Base-by-base conservation (phyloP, 2,888 invertebrate species). In the Clitarchus hookeri region DNA sequence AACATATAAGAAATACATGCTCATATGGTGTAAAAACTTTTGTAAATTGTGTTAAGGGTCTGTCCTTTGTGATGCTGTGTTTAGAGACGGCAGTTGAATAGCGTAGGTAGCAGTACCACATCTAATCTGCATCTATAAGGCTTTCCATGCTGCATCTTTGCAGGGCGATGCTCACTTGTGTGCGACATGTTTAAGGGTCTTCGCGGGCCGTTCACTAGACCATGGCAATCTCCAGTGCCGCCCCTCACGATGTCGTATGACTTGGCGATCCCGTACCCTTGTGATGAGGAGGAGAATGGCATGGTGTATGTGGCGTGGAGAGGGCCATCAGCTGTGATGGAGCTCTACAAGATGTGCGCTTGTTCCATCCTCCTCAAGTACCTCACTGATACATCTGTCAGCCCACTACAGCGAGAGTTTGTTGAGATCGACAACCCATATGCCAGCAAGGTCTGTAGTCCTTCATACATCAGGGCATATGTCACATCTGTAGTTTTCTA, bases 281-380 rank as follows among this genome's bases (percentile, higher is more conserved):
- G 96, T n/a, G 97, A 97, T 90, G 96, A 96, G 88, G 96, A 96
- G 90, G 95, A 95, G 88, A 95, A 95, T 91, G 97, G 97, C 16
- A 93, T 97, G 91, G 96, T 96, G 85, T 91, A 94, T 87, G 93
- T 96, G 87, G 96, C 95, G 0, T 98, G 97, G 96, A 93, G 97
- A 87, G 97, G 97, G 4, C 97, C 98, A 0, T 93, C 94, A 0
- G 93, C 93, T 65, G 91, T 93, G 4, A 90, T 91, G 0, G 93
- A 95, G 85, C 90, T 94, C 87, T 89, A 90, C 85, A 89, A 93
- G 85, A 90, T 96, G 88, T 93, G 94, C 6, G 95, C 94, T 11
- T 94, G 95, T 88, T 93, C 94, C 54, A 92, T 97, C 23, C 91
- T 97, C 78, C 91, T 97, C 89, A 95, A 96, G 87, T 98, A 98